These are phyloP conservation scores for Megalops cyprinoides DNA, from an alignment of 2,797 vertebrate genomes.

Conservation along the genomic window DNA sequence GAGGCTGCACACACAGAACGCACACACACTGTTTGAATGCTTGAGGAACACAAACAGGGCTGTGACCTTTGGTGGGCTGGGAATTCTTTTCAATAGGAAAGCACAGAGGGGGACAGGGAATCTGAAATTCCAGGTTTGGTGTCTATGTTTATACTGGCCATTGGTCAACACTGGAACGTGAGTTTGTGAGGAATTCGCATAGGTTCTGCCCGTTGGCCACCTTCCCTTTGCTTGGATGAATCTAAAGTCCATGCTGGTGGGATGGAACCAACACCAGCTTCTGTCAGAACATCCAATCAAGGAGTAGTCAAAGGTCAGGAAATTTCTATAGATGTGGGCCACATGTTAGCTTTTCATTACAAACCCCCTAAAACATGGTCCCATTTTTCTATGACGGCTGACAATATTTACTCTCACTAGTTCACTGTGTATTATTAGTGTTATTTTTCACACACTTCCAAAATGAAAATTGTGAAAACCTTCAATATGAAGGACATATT, in stretches of 20 bases:
- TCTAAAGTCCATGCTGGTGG: constrained; percentile 59
- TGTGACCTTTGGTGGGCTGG: constrained; percentile 66
- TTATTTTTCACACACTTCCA: constrained; percentile 58
- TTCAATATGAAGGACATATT: too few relatives aligned
- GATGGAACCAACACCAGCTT: constrained; percentile 59
- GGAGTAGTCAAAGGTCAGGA: constrained; percentile 65
- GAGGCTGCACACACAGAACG: constrained; percentile 61
- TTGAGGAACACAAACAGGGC: constrained; percentile 63
- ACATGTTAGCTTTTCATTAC: constrained; percentile 80
- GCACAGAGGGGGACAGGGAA: constrained; percentile 42
- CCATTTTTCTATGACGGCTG: constrained; percentile 61
- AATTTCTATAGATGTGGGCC: constrained; percentile 57
- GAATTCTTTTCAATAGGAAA: constrained; percentile 65
- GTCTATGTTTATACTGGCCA: constrained; percentile 72
- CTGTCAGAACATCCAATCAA: constrained; percentile 69
- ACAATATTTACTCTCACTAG: constrained; percentile 61
- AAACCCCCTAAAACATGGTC: constrained; percentile 52
- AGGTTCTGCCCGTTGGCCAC: constrained; percentile 36
- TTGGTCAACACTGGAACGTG: constrained; percentile 77
- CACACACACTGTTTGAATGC: constrained; percentile 68
- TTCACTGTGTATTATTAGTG: constrained; percentile 60
- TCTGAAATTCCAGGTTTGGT: constrained; percentile 72
- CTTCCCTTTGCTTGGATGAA: constrained; percentile 67
- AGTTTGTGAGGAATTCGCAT: constrained; percentile 79
- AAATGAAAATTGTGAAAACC: constrained; percentile 43